Conservation (phyloP, 2,888 invertebrate genomes). For the Carterocephalus palaemon region DNA sequence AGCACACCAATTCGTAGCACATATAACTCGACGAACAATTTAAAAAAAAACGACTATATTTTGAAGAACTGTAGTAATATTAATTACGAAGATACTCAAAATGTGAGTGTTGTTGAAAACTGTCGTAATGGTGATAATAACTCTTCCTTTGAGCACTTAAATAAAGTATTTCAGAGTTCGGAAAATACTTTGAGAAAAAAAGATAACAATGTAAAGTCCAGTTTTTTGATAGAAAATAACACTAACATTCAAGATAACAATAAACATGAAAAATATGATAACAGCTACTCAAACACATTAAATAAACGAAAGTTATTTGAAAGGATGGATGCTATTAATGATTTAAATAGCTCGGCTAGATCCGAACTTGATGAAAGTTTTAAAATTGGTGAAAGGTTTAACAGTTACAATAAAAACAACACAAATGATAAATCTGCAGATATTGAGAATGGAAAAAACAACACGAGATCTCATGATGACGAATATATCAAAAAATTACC, state of each 20-base stretch:
- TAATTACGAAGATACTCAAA: conserved; percentile 22
- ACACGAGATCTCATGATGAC: conserved; percentile 39
- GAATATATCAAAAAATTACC: conserved; percentile 43
- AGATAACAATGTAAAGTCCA: conserved; percentile 47
- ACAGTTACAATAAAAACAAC: conserved; percentile 26
- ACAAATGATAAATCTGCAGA: conserved; percentile 34
- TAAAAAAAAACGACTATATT: conserved; percentile 39
- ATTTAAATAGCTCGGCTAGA: conserved; percentile 36
- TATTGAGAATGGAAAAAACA: conserved; percentile 38
- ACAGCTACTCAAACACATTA: conserved; percentile 57
- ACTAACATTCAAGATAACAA: conserved; percentile 40
- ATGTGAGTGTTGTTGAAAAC: conserved; percentile 38
- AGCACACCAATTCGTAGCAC: conserved; percentile 46
- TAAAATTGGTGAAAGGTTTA: conserved; percentile 29
- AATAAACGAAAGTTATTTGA: conserved; percentile 66
- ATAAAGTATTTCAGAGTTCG: conserved; percentile 43
- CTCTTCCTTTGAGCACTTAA: conserved; percentile 51
- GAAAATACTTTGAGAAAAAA: conserved; percentile 52
- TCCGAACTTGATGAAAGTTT: conserved; percentile 28
- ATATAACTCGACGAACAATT: conserved; percentile 29
- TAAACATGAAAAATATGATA: conserved; percentile 51
- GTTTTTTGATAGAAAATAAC: conserved; percentile 50
- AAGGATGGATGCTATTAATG: conserved; percentile 45
- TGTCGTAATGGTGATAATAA: conserved; percentile 48
- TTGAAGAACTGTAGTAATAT: conserved; percentile 43